phyloP scores from a whole-genome alignment of 1,140 invertebrate genomes.

The Meloidogyne chitwoodi region DNA sequence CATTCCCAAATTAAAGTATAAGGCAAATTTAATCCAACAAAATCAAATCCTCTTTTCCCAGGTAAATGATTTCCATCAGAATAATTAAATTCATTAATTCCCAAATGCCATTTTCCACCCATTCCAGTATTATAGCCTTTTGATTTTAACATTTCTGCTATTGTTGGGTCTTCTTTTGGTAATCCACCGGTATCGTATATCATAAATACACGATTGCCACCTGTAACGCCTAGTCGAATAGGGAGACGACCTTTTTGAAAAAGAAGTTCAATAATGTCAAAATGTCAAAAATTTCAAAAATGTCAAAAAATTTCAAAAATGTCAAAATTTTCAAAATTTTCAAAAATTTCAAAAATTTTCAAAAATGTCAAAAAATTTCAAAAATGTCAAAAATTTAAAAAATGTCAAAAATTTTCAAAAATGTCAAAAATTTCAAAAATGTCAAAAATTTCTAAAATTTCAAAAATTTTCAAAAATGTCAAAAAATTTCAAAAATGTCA shows the following conservation, averaged over 20 bases:
- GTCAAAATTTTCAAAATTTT: background rate
- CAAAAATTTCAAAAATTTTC: too few relatives aligned
- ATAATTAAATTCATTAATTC: conserved; percentile 44
- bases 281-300: too few relatives aligned
- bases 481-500: too few relatives aligned
- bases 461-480: too few relatives aligned
- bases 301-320: too few relatives aligned
- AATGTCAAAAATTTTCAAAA: too few relatives aligned
- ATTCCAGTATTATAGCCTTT: conserved; percentile 32
- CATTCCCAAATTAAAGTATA: conserved; percentile 25
- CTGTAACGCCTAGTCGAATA: conserved; percentile 21
- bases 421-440: too few relatives aligned
- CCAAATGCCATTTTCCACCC: conserved; percentile 46
- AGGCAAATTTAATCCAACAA: conserved; percentile 50
- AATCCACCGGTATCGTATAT: conserved; percentile 19
- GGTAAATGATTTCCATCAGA: conserved; percentile 46
- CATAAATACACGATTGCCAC: conserved; percentile 23
- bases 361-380: too few relatives aligned
- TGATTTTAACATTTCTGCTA: conserved; percentile 36
- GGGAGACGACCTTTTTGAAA: conserved; percentile 23
- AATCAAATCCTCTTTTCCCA: conserved; percentile 48
- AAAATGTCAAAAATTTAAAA: too few relatives aligned
- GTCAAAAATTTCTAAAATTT: too few relatives aligned
- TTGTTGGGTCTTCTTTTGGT: conserved; percentile 29
- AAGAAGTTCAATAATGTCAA: background rate